Conservation (phyloP, 2,113 vertebrate genomes). For the Clarias gariepinus region DNA sequence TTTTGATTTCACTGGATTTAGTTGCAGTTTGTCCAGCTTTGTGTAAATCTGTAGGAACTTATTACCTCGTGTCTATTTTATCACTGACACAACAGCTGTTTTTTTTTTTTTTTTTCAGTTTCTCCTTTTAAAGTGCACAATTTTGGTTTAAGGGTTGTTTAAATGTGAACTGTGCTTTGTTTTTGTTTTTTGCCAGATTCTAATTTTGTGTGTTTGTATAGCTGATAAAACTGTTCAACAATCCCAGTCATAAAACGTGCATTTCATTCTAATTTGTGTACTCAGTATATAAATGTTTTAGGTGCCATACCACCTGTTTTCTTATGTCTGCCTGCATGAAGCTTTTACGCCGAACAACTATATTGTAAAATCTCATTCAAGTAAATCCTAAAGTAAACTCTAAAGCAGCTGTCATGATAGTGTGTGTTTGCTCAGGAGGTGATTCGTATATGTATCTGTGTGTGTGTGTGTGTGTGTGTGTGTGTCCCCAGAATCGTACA, state of each 20-base stretch:
- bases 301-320: background rate
- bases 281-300: background rate
- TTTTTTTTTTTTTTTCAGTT: background rate
- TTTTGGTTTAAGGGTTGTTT: background rate
- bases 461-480: background rate
- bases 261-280: background rate
- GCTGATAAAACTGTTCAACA: background rate
- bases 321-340: background rate
- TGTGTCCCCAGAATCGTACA: conserved; percentile 79
- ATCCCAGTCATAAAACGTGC: background rate
- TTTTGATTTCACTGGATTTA: conserved; percentile 24
- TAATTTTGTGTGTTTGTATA: background rate
- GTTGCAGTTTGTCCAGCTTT: background rate
- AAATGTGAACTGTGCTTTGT: background rate
- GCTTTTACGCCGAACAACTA: background rate
- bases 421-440: background rate
- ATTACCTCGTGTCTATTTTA: background rate
- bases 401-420: background rate
- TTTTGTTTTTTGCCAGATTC: background rate
- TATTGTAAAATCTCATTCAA: background rate
- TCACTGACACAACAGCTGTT: background rate
- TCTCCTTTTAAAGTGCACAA: background rate
- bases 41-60: background rate
- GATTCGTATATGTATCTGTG: background rate
- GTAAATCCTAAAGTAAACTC: background rate